Evolutionary conservation across 2,888 invertebrate species (phyloP), one percentile per base, ranked within the genome.

Genomic region (Archaeoteleia sp.): DNA sequence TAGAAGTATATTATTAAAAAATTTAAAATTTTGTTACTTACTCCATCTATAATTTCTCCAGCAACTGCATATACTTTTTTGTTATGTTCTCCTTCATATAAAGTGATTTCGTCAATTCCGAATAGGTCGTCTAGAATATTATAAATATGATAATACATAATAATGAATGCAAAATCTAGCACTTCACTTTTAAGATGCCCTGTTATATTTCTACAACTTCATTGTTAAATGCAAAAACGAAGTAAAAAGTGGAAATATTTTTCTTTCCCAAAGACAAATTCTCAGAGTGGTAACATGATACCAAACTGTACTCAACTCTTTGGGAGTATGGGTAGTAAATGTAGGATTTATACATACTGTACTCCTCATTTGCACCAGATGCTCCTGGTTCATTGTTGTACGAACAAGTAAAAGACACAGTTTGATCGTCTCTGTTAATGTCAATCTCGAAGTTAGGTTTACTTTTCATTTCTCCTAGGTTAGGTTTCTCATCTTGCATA

Each of bases 11-110:
- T 37, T 40, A 29, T n/a, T 55, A 27, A 37, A 27, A 42, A 37
- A 7, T 29, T 17, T 8, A 35, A 35, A 45, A 27, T 49, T 43
- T 13, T 20, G 17, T 42, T 42, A 88, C 91, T 89, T 88, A 96
- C 96, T 77, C 96, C 97, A 87, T 98, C 98, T 51, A 98, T 90
- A 63, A 97, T 95, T 82, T 96, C 96, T 39, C 97, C 97, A 58
- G 95, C 93, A 4, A 97, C 96, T 1, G 95, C 92, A 78, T 96
- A 95, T 7, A 93, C 90, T 78, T 93, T 93, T 70, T 96, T 95
- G 63, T 91, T 91, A 90, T 93, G 94, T 76, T 95, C 94, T 10
- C 96, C 96, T 72, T 94, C 90, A 83, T 91, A 95, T 65, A 98
- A 89, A 2, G 95, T 92, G 65, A 98, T 89, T 87, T 98, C 98